Conservation (phyloP, 2,113 vertebrate genomes). For the Pseudorectes ferrugineus region DNA sequence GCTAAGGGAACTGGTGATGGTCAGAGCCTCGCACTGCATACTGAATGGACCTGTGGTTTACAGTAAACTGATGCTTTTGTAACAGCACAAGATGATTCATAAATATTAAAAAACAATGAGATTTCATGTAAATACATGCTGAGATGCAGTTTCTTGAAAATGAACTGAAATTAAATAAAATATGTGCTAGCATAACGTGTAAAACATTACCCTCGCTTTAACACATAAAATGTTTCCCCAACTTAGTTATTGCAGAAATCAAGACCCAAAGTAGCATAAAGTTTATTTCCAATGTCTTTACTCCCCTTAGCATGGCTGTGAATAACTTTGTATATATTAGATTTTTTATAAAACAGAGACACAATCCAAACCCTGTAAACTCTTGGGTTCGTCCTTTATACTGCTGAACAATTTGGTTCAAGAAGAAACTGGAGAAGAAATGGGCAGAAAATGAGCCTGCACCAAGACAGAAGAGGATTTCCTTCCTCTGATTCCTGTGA, state of each 20-base stretch:
- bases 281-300: background rate
- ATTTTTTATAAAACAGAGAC: background rate
- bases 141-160: slow-evolving; percentile 9
- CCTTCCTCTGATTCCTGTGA: background rate
- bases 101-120: background rate
- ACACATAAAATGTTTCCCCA: background rate
- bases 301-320: background rate
- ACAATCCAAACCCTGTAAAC: background rate
- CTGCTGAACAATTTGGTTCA: background rate
- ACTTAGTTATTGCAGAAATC: background rate
- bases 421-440: background rate
- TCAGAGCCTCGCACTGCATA: background rate
- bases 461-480: background rate
- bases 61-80: background rate
- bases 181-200: slow-evolving; percentile 11
- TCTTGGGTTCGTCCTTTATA: background rate
- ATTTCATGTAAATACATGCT: slow-evolving; percentile 9
- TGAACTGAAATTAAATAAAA: slow-evolving; percentile 23
- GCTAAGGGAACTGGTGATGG: background rate
- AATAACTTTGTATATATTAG: background rate
- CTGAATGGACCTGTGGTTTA: background rate
- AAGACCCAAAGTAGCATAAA: background rate
- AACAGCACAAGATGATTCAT: background rate
- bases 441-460: background rate
- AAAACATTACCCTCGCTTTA: slow-evolving; percentile 12